Evolutionary conservation across 2,888 invertebrate genomes (phyloP).

Genomic region (Plemyria rubiginata): DNA sequence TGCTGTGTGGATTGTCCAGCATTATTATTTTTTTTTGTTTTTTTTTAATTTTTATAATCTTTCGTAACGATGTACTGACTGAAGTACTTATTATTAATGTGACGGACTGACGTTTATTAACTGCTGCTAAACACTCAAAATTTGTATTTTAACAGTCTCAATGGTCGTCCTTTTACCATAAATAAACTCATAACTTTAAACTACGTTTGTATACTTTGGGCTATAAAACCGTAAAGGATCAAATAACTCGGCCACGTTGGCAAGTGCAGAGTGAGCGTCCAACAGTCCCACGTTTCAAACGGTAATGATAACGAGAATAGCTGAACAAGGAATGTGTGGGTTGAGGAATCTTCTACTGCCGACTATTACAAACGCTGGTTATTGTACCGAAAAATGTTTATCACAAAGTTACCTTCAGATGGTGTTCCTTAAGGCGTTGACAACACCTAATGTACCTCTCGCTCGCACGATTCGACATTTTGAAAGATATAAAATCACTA

Average conservation of each 20-base stretch:
- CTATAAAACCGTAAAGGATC: slow-evolving; percentile 42
- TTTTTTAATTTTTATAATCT: neutral
- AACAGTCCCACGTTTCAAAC: slow-evolving; percentile 53
- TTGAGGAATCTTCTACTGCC: slow-evolving; percentile 13
- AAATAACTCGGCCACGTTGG: slow-evolving; percentile 59
- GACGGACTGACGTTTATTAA: neutral
- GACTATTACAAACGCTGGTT: neutral
- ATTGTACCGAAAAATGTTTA: neutral
- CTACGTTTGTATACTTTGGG: slow-evolving; percentile 15
- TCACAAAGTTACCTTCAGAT: neutral
- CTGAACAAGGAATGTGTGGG: slow-evolving; percentile 45
- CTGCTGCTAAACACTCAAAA: neutral
- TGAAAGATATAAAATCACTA: no score
- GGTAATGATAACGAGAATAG: slow-evolving; percentile 59
- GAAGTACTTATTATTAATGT: no score
- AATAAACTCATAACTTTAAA: neutral
- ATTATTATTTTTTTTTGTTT: no score
- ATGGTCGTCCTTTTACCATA: neutral
- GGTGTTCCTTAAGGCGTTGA: no score
- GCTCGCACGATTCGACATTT: no score
- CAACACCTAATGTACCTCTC: no score
- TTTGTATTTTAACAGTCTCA: no score
- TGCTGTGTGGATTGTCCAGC: no score
- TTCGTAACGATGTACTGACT: no score
- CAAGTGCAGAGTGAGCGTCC: slow-evolving; percentile 57